Evolutionary conservation across 2,113 vertebrate genomes (phyloP).

Genomic region (Pachycephala philippinensis): DNA sequence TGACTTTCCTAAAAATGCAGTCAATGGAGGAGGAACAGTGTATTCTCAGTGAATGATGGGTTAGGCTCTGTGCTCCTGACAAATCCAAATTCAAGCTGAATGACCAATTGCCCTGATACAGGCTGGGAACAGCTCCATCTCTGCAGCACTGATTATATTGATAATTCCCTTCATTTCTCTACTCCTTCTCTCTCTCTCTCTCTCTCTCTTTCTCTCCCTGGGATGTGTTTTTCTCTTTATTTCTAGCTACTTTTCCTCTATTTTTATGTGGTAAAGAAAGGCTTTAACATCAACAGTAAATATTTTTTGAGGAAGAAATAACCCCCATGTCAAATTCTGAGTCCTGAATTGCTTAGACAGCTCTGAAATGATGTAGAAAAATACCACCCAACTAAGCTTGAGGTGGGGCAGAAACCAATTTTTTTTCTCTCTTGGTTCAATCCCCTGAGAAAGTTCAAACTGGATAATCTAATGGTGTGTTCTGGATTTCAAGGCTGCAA

Average conservation of each 20-base stretch:
- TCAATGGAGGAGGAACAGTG: background rate
- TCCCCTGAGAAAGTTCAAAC: background rate
- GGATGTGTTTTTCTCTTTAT: background rate
- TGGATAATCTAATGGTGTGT: background rate
- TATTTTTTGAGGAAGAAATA: background rate
- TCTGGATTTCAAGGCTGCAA: background rate
- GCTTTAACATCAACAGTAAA: background rate
- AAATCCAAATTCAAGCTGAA: background rate
- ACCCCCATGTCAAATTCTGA: background rate
- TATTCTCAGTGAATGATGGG: background rate
- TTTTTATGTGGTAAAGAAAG: background rate
- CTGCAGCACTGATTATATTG: background rate
- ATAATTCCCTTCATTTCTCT: background rate
- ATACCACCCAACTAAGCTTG: background rate
- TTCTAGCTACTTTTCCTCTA: background rate
- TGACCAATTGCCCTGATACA: background rate
- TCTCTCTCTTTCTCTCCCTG: background rate
- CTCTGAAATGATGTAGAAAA: background rate
- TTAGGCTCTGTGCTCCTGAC: background rate
- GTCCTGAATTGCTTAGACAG: background rate
- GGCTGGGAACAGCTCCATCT: background rate
- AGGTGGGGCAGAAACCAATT: background rate
- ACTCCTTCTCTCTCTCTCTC: background rate
- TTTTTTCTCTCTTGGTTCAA: background rate
- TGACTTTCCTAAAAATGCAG: conserved; percentile 23